Percentiles rank a stretch among this genome's conserved stretches.
Evolutionary conservation across 2,888 invertebrate species (phyloP).

Genomic region (Hydrotaea diabolus): DNA sequence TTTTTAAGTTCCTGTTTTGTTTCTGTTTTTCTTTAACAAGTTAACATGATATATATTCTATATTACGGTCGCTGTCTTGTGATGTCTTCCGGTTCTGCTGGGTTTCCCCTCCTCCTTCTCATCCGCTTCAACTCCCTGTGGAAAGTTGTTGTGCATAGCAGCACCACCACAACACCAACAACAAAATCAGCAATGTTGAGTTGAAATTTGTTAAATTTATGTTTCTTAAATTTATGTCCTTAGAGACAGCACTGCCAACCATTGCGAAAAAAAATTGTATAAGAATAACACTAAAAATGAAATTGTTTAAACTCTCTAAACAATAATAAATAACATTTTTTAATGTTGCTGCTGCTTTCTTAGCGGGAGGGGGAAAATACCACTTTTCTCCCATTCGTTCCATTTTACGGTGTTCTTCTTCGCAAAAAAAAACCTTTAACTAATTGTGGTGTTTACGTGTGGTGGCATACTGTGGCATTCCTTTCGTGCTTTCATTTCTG

Average conservation of each 20-base stretch:
- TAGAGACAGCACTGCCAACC: slow-evolving; percentile 30
- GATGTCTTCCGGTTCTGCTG: slow-evolving; percentile 31
- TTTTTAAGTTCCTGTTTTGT: slow-evolving; percentile 11
- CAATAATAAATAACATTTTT: slow-evolving; percentile 55
- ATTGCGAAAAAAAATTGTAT: background rate
- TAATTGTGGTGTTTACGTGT: slow-evolving; percentile 70
- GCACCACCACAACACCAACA: background rate
- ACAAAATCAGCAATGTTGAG: background rate
- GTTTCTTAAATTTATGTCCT: slow-evolving; percentile 57
- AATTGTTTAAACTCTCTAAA: slow-evolving; percentile 44
- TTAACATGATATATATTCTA: slow-evolving; percentile 41
- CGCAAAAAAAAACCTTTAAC: slow-evolving; percentile 57
- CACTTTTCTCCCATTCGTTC: background rate
- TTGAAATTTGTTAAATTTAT: slow-evolving; percentile 62
- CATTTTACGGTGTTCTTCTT: background rate
- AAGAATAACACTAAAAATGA: slow-evolving; percentile 25
- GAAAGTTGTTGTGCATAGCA: background rate
- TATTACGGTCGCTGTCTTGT: slow-evolving; percentile 34
- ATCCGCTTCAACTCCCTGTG: background rate
- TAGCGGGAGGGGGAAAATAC: background rate
- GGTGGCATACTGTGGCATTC: slow-evolving; percentile 45
- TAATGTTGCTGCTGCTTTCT: background rate
- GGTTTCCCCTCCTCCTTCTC: background rate
- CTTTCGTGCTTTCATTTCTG: too few species aligned
- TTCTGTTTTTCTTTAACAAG: slow-evolving; percentile 8